Percentiles rank a stretch among this genome's conserved stretches.
phyloP scores from a whole-genome alignment of 2,113 vertebrate species.

The Dipodomys stephensi region DNA sequence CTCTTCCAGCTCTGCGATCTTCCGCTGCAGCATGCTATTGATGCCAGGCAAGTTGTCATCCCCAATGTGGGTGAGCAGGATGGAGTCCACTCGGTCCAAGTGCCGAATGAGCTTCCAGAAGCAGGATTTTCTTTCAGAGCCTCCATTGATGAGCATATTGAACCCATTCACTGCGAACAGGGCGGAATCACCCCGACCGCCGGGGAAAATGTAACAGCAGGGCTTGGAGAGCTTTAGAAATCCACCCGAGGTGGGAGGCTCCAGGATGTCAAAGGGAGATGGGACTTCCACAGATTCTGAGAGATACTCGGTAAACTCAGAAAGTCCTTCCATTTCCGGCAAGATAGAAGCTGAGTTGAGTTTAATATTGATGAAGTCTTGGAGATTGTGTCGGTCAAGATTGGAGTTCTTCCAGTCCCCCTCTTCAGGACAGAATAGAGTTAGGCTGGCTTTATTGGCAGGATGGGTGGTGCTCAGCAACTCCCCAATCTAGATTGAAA shows the following conservation, averaged over 20 bases:
- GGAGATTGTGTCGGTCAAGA: slow-evolving; percentile 97
- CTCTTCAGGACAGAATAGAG: slow-evolving; percentile 96
- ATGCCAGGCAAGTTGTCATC: slow-evolving; percentile 97
- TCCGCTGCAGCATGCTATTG: slow-evolving; percentile 97
- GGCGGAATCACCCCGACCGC: slow-evolving; percentile 95
- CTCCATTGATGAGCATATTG: slow-evolving; percentile 98
- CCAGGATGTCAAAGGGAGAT: slow-evolving; percentile 97
- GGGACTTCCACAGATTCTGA: slow-evolving; percentile 98
- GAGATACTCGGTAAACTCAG: slow-evolving; percentile 97
- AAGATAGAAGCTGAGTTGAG: slow-evolving; percentile 94
- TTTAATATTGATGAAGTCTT: slow-evolving; percentile 98
- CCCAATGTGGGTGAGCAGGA: slow-evolving; percentile 96
- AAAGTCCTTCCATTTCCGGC: slow-evolving; percentile 98
- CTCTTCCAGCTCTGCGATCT: slow-evolving; percentile 95
- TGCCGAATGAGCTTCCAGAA: slow-evolving; percentile 99
- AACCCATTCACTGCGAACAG: slow-evolving; percentile 98
- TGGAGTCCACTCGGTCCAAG: slow-evolving; percentile 96
- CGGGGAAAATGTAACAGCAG: slow-evolving; percentile 98
- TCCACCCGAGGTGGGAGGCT: slow-evolving; percentile 96
- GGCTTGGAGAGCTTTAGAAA: slow-evolving; percentile 98
- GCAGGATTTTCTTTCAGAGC: slow-evolving; percentile 96
- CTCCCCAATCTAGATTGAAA: slow-evolving; percentile 93
- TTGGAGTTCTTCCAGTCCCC: slow-evolving; percentile 98
- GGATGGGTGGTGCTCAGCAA: slow-evolving; percentile 96
- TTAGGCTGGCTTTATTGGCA: slow-evolving; percentile 97